These are phyloP conservation scores for Lamprologus callipterus DNA, from an alignment of 2,113 vertebrate genomes.

Conservation along the genomic window DNA sequence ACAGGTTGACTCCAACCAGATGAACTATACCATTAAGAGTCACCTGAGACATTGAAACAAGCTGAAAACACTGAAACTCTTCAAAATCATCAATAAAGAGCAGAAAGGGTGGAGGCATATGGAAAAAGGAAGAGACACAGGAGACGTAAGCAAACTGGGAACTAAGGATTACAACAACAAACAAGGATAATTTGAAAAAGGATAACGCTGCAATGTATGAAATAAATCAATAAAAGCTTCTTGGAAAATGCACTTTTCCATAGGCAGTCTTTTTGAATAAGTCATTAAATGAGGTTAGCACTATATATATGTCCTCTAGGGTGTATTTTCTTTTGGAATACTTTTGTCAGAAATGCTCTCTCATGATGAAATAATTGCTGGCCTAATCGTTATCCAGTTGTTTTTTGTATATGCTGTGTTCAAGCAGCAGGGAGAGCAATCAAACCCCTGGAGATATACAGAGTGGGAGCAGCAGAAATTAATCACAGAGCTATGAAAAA, in stretches of 20 bases:
- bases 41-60: background rate
- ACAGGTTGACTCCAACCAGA: background rate
- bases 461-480: background rate
- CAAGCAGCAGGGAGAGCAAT: background rate
- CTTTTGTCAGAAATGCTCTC: background rate
- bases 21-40: background rate
- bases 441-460: background rate
- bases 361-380: background rate
- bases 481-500: conserved; percentile 34
- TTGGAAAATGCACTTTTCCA: background rate
- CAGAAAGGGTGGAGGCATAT: background rate
- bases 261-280: background rate
- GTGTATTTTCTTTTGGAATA: background rate
- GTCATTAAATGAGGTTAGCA: background rate
- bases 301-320: background rate
- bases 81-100: background rate
- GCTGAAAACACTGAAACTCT: background rate
- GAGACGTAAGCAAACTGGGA: background rate
- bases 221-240: background rate
- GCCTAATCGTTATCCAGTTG: background rate
- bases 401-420: background rate
- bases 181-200: background rate
- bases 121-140: background rate
- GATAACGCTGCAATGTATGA: background rate
- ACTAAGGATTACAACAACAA: background rate